A percentile compares a stretch with the other conserved stretches of the same genome.
phyloP scores from a whole-genome alignment of 2,113 vertebrate species.

The Pelvicachromis taeniatus region DNA sequence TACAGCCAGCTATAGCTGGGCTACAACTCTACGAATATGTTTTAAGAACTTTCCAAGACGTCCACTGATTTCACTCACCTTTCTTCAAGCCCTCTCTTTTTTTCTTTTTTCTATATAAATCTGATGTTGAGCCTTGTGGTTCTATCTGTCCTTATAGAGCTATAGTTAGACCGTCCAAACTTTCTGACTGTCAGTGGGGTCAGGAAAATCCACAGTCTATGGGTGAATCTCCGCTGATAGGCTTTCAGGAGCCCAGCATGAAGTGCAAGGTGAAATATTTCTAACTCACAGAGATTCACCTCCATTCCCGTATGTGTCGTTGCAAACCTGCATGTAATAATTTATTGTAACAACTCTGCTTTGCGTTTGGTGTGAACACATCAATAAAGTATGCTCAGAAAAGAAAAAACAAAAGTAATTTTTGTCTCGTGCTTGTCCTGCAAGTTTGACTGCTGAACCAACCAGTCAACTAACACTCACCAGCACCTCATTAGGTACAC shows the following conservation, averaged over 20 bases:
- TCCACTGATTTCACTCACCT: neutral
- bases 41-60: neutral
- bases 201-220: neutral
- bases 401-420: neutral
- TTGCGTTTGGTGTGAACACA: neutral
- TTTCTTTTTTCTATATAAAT: neutral
- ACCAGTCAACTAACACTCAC: neutral
- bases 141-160: neutral
- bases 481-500: neutral
- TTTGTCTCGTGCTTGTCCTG: neutral
- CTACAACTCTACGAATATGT: neutral
- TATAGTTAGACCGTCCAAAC: neutral
- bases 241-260: neutral
- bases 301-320: neutral
- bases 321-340: neutral
- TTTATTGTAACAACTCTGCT: neutral
- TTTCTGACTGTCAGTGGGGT: neutral
- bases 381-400: fast-evolving
- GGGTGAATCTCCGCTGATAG: neutral
- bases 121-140: neutral
- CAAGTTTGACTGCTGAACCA: neutral
- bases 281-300: neutral
- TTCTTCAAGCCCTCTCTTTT: neutral
- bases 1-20: neutral
- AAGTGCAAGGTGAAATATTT: neutral